Base-by-base conservation (phyloP, 2,888 invertebrate genomes). In the Mesorhabditis belari region DNA sequence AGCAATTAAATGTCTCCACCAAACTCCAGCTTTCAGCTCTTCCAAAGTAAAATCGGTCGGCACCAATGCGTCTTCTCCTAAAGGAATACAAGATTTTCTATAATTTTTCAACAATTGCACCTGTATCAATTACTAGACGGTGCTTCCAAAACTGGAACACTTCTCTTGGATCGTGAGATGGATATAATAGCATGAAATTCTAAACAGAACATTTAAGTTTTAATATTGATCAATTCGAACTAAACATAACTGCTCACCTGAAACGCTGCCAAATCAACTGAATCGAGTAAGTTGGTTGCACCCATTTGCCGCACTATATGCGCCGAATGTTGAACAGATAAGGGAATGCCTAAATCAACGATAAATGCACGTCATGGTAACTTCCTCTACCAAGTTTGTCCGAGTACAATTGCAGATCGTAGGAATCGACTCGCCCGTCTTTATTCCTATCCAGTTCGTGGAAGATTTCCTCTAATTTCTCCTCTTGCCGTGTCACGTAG, bases 1-100 rank as follows among this genome's bases (percentile, higher is more conserved):
- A 25, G 96, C 92, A 68, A 94, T 87, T 77, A 99, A 86, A 85
- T 96, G 95, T 62, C 95, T 87, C 95, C 95, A 96, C 95, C 95
- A 75, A 87, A 92, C 91, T 57, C 96, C 66, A 51, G 61, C 89
- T 82, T 90, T 88, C 86, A 95, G 88, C 86, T 98, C 96, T 80
- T 87, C 90, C 80, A 88, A 89, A 25, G 94, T 94, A 85, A 95
- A 96, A 84, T 98, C 96, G 87, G 96, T 96, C 57, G 96, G 96
- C 67, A 98, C 90, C 81, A 90, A 89, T 86, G 90, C 89, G 84
- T 95, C 94, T 86, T 96, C 96, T 68, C 96, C 96, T 63, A 83
- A 82, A 65, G 79, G 77, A 23, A 80, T 57, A 56, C 12, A 52
- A 4, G 17, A 28, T 1, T 25, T 23, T 55, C 35, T 3, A 55